phyloP scores from a whole-genome alignment of 2,113 vertebrate species.

The Cichladusa arquata region DNA sequence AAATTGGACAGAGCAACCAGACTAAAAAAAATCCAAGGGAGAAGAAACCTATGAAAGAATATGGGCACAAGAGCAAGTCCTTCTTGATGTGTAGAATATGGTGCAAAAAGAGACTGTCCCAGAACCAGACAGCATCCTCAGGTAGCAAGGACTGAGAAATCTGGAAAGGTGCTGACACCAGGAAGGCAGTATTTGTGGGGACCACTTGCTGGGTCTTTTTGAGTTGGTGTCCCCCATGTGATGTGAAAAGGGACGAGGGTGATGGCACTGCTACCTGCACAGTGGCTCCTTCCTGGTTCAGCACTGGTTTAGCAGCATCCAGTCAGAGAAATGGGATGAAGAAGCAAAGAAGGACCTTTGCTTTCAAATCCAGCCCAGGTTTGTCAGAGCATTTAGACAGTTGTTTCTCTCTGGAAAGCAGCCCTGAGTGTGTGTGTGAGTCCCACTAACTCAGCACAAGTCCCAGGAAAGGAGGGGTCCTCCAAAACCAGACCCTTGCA shows the following conservation, averaged over 20 bases:
- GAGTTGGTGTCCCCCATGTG: not conserved
- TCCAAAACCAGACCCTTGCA: not conserved
- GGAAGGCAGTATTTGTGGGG: not conserved
- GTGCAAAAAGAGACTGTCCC: not conserved
- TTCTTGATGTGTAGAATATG: not conserved
- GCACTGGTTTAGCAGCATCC: not conserved
- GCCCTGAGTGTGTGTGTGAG: rapidly evolving
- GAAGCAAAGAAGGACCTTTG: not conserved
- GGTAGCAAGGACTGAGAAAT: not conserved
- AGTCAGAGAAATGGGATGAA: not conserved
- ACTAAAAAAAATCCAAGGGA: not conserved
- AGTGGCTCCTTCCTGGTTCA: rapidly evolving
- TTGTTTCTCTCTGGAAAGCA: not conserved
- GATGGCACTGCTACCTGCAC: not conserved
- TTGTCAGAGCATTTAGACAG: not conserved
- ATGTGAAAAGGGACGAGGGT: not conserved
- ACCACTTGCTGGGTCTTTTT: not conserved
- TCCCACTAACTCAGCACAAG: not conserved
- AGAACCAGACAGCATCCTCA: not conserved
- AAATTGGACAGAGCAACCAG: not conserved
- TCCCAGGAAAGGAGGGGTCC: not conserved
- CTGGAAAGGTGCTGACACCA: not conserved
- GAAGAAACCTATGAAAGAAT: not conserved
- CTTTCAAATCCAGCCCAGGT: not conserved
- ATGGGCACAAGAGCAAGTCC: rapidly evolving